Evolutionary conservation across 2,888 invertebrate species (phyloP).

Genomic region (Didymodactylos carnosus): DNA sequence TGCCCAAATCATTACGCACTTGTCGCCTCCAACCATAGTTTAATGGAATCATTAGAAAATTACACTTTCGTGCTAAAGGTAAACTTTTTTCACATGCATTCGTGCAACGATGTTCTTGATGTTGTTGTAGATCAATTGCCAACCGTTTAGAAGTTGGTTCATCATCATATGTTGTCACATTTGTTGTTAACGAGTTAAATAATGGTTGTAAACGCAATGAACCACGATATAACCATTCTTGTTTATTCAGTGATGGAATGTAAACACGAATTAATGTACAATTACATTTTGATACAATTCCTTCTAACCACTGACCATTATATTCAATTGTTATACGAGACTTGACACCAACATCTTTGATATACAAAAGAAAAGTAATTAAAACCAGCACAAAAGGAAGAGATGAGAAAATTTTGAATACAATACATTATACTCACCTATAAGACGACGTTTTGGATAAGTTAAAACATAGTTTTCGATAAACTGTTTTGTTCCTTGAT

Average conservation of each 20-base stretch:
- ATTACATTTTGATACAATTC: neutral
- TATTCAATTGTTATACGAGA: neutral
- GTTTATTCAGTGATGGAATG: neutral
- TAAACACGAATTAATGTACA: neutral
- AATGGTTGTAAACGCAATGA: neutral
- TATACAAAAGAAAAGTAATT: too few relatives aligned
- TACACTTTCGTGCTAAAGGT: neutral
- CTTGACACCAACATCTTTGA: neutral
- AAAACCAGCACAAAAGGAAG: too few relatives aligned
- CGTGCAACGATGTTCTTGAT: neutral
- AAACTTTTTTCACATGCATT: too few relatives aligned
- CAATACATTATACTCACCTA: too few relatives aligned
- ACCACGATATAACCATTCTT: slow-evolving; percentile 1
- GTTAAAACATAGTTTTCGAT: neutral
- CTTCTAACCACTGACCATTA: neutral
- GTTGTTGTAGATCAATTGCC: neutral
- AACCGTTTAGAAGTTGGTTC: neutral
- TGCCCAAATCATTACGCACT: neutral
- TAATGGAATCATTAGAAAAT: slow-evolving; percentile 11
- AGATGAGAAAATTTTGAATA: too few relatives aligned
- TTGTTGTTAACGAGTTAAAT: neutral
- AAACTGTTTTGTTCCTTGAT: neutral
- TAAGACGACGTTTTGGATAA: neutral
- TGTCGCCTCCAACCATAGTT: slow-evolving; percentile 12
- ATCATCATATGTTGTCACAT: too few relatives aligned